Evolutionary conservation across 2,113 vertebrate species (phyloP), one percentile per base, ranked within the genome.

Genomic region (Antigone vipio): DNA sequence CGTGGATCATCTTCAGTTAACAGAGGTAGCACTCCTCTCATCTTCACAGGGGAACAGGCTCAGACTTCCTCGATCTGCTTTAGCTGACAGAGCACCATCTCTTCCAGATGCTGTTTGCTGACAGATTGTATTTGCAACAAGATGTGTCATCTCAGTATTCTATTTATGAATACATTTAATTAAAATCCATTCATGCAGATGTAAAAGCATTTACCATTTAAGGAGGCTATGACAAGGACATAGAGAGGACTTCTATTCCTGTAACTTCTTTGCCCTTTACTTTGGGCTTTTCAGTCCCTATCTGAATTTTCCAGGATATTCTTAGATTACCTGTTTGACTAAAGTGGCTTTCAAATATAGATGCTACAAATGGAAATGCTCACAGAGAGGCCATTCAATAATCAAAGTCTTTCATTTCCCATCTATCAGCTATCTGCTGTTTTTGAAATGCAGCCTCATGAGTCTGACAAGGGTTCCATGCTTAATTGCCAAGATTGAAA

Each of bases 141-240:
- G 53, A 97, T 85, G 60, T 89, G 92, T 89, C 88, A 96, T 96
- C 88, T 95, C 92, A 75, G 62, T 94, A 72, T 93, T 93, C 76
- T 95, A 94, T 95, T 89, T 96, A 91, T 92, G 72, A 90, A 85
- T 95, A 52, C 34, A 92, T 96, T 92, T 94, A 95, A 96, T 96
- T 96, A 95, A 97, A 97, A 93, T 97, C 89, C 81, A 94, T 95
- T 94, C 90, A 67, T 66, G 87, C 88, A 95, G 59, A 75, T 91
- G 58, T 89, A 89, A 95, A 92, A 87, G 60, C 42, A 85, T 49
- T 93, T 88, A 71, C 80, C 62, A 91, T 83, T 95, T 92, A 80
- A 94, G 56, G 93, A 93, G 60, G 50, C 63, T 58, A 60, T 71
- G 88, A 66, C 73, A 93, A 89, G 75, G 74, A 83, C 71, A 82